Evolutionary conservation across 2,888 invertebrate species (phyloP), one percentile per base, ranked within the genome.

Genomic region (Andrena haemorrhoa): DNA sequence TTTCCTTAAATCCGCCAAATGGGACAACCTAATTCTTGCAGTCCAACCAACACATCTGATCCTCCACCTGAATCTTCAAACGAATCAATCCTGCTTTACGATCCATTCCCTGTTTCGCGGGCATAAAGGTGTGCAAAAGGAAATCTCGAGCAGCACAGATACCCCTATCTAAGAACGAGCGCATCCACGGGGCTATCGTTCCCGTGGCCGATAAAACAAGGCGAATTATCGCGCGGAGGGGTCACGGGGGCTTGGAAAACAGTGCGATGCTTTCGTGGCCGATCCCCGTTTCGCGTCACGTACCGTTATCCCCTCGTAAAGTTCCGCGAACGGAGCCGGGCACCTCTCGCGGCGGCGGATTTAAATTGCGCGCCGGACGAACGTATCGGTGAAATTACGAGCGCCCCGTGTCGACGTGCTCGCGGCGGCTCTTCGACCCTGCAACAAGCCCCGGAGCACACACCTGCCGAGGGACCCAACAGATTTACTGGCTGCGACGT

Each of bases 401-500:
- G 75, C 60, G 20, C 4, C 12, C n/a, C n/a, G 20, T 12, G 69
- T 5, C 51, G 68, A 51, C 75, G 63, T 56, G 61, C 35, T 64
- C 29, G 7, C 3, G 58, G 51, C 64, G 31, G 12, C n/a, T 41
- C 60, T 23, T 16, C n/a, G 26, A 26, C 5, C 20, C 20, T 23
- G 61, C 70, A 71, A 47, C 47, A 65, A 56, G 33, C 72, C 6
- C 4, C 10, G 7, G 64, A n/a, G 26, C 70, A 2, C 49, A 31
- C 20, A 12, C 26, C 73, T 65, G 12, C 56, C n/a, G 33, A n/a
- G 33, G 23, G 47, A 41, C 58, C 58, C 81, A 56, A 79, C 75
- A 66, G 79, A 83, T 87, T 87, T 83, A 83, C 79, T 26, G 66
- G 68, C 69, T 49, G 75, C 72, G 78, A 71, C 75, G 47, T 60